phyloP scores from a whole-genome alignment of 2,113 vertebrate species.

The Dipodomys stephensi region DNA sequence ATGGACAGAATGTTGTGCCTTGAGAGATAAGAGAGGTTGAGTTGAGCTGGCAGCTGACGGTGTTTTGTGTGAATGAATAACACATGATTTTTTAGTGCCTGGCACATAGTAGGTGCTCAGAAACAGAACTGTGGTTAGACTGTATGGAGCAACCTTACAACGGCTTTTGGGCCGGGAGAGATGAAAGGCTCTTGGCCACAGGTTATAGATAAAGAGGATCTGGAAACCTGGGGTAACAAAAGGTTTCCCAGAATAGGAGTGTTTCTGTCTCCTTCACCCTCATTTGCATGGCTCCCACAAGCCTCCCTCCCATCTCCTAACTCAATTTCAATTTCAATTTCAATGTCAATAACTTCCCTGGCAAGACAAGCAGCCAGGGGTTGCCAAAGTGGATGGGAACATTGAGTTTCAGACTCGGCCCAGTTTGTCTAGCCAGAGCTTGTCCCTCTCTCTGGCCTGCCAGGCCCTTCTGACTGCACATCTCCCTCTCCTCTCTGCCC shows the following conservation, averaged over 20 bases:
- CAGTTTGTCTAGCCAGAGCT: conserved; percentile 37
- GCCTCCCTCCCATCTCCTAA: conserved; percentile 70
- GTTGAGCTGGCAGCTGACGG: accelerated
- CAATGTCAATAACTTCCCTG: conserved; percentile 83
- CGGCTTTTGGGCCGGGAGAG: not conserved
- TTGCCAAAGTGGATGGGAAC: conserved; percentile 80
- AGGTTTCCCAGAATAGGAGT: conserved; percentile 80
- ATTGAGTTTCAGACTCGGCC: conserved; percentile 72
- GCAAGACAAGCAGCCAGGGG: conserved; percentile 69
- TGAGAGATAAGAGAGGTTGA: not conserved
- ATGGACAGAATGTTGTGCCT: not conserved
- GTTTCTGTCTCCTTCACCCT: conserved; percentile 65
- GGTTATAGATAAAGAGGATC: conserved; percentile 73
- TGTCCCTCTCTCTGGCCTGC: conserved; percentile 8
- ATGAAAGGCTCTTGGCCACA: conserved; percentile 64
- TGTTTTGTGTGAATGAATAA: not conserved
- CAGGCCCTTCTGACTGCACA: not conserved
- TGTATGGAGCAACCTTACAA: not conserved
- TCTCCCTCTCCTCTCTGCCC: conserved; percentile 49
- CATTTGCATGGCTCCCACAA: conserved; percentile 78
- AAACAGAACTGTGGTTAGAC: not conserved
- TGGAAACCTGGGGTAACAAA: conserved; percentile 55
- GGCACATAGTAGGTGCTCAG: not conserved
- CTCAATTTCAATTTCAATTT: conserved; percentile 81
- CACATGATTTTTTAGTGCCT: not conserved